Percentiles rank a stretch among this genome's conserved stretches.
Conservation (phyloP, 2,888 invertebrate species). For the Acrobasis consociella region DNA sequence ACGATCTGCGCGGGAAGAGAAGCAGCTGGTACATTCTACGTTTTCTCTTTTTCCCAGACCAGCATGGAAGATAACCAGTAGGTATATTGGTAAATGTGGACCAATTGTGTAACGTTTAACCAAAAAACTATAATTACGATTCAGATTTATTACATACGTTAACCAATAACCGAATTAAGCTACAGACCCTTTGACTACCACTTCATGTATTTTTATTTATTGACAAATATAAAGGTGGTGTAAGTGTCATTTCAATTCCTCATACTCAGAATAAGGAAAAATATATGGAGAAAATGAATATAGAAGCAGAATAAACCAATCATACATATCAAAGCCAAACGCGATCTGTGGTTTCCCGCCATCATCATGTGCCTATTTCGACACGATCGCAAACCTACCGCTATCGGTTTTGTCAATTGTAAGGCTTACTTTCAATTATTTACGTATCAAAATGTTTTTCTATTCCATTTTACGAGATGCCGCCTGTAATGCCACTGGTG, state of each 20-base stretch:
- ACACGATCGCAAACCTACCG: conserved; percentile 42
- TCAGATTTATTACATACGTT: too few species aligned
- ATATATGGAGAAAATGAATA: background rate
- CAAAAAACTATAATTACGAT: too few species aligned
- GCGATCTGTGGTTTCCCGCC: background rate
- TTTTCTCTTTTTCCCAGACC: too few species aligned
- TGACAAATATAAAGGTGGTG: background rate
- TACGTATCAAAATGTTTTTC: conserved; percentile 62
- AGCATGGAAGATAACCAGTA: too few species aligned
- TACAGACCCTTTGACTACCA: too few species aligned
- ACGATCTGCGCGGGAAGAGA: too few species aligned
- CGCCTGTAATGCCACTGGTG: conserved; percentile 57
- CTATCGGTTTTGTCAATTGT: conserved; percentile 47
- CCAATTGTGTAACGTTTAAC: too few species aligned
- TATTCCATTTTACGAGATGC: conserved; percentile 55
- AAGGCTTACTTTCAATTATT: conserved; percentile 62
- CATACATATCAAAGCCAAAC: conserved; percentile 4
- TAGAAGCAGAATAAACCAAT: conserved; percentile 16
- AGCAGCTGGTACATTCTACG: too few species aligned
- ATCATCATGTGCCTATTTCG: conserved; percentile 17
- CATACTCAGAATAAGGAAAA: background rate
- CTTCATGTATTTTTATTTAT: too few species aligned
- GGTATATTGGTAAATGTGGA: too few species aligned
- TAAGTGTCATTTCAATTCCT: background rate
- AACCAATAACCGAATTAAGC: too few species aligned